phyloP scores from a whole-genome alignment of 2,888 invertebrate species.

The Euproctis similis region DNA sequence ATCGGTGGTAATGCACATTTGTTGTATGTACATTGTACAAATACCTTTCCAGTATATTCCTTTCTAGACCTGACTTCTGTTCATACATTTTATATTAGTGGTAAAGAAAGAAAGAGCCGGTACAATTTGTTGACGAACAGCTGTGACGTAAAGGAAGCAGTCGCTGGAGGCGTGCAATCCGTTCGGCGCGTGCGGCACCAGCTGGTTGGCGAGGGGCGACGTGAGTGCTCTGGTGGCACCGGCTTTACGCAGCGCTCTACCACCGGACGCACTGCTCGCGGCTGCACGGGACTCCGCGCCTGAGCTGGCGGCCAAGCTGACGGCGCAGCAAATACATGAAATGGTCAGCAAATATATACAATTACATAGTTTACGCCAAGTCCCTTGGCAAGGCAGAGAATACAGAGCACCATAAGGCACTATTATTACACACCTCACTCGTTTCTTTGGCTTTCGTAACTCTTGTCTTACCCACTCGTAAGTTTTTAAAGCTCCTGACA shows the following conservation, averaged over 20 bases:
- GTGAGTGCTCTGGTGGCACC: conserved; percentile 70
- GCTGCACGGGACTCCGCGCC: conserved; percentile 92
- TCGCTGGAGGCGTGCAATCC: conserved; percentile 78
- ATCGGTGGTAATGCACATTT: too few species aligned
- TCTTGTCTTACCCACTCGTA: too few species aligned
- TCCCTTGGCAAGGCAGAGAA: too few species aligned
- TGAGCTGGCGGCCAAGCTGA: conserved; percentile 83
- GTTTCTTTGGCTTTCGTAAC: too few species aligned
- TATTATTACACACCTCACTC: too few species aligned
- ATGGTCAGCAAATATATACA: too few species aligned
- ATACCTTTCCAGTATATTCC: too few species aligned
- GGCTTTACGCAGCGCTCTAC: conserved; percentile 70
- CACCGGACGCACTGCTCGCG: conserved; percentile 89
- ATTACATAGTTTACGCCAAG: too few species aligned
- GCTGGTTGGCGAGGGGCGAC: conserved; percentile 59
- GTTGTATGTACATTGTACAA: too few species aligned
- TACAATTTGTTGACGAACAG: conserved; percentile 45
- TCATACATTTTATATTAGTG: conserved; percentile 15
- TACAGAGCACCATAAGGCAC: too few species aligned
- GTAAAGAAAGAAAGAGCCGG: conserved; percentile 21
- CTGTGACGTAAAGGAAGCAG: conserved; percentile 74
- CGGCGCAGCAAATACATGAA: conserved; percentile 85
- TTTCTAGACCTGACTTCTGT: background rate
- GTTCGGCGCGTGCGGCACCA: conserved; percentile 71
- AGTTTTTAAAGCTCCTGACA: too few species aligned